Conservation (phyloP, 2,888 invertebrate species). For the Kryphioiulus occultus region DNA sequence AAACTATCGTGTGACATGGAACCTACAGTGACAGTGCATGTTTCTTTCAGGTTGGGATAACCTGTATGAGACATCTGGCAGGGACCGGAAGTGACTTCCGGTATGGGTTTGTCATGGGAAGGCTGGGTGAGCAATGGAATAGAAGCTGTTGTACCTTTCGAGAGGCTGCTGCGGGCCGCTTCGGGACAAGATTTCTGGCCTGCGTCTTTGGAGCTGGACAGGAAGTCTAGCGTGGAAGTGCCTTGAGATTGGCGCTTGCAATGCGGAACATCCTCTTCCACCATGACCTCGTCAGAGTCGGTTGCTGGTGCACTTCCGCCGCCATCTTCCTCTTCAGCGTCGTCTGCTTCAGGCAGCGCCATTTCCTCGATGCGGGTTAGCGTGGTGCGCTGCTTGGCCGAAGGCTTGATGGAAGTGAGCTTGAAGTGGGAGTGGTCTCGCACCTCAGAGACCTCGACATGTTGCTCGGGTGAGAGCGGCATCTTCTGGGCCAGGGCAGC, state of each 20-base stretch:
- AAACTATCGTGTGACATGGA: neutral
- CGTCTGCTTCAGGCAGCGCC: neutral
- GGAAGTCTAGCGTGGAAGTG: neutral
- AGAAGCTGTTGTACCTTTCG: neutral
- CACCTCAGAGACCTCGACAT: neutral
- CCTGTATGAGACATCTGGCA: neutral
- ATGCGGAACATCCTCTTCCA: neutral
- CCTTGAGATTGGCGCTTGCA: neutral
- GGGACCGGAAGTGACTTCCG: neutral
- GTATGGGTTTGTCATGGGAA: neutral
- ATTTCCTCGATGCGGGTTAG: conserved; percentile 2
- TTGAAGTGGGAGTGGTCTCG: neutral
- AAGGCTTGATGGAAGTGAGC: neutral
- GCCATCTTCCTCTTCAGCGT: neutral
- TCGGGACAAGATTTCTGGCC: too few relatives aligned
- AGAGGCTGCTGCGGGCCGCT: neutral
- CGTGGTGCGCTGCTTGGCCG: neutral
- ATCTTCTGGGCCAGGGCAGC: neutral
- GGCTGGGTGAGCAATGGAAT: neutral
- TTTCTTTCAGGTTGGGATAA: neutral
- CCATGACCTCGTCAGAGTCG: neutral
- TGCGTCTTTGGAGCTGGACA: neutral
- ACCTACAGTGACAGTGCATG: conserved; percentile 33
- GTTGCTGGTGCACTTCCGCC: neutral
- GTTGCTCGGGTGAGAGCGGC: conserved; percentile 28